These are phyloP conservation scores for Podarcis raffonei DNA, from an alignment of 2,113 vertebrate species.

Conservation along the genomic window DNA sequence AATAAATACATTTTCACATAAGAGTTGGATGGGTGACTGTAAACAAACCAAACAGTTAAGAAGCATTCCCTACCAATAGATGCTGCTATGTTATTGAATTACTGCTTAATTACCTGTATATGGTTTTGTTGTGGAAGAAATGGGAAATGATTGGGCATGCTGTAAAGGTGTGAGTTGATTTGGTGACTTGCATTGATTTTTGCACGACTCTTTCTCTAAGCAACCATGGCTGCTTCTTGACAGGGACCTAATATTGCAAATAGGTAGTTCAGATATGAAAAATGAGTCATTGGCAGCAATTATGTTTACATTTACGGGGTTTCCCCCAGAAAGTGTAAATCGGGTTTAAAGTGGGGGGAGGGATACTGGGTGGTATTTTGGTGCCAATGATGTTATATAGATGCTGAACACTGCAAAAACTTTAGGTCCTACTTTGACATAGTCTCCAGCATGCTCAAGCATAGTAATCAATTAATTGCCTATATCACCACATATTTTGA, in stretches of 20 bases:
- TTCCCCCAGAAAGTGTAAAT: no score
- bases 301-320: no score
- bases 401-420: neutral
- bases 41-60: no score
- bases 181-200: neutral
- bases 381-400: no score
- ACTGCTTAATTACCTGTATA: neutral
- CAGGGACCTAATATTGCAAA: no score
- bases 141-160: neutral
- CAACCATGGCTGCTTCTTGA: neutral
- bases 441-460: neutral
- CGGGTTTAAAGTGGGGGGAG: no score
- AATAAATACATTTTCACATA: no score
- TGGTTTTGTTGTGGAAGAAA: neutral
- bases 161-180: neutral
- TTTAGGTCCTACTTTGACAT: neutral
- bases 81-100: neutral
- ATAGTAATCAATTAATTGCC: neutral
- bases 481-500: neutral
- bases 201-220: neutral
- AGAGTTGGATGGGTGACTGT: no score
- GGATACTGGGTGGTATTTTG: no score
- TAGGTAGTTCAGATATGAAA: no score
- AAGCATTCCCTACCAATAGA: neutral
- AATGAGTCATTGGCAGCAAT: no score